These are phyloP conservation scores for Porites australiensis DNA, from an alignment of 64 coral and sea anemone species.

Conservation along the genomic window DNA sequence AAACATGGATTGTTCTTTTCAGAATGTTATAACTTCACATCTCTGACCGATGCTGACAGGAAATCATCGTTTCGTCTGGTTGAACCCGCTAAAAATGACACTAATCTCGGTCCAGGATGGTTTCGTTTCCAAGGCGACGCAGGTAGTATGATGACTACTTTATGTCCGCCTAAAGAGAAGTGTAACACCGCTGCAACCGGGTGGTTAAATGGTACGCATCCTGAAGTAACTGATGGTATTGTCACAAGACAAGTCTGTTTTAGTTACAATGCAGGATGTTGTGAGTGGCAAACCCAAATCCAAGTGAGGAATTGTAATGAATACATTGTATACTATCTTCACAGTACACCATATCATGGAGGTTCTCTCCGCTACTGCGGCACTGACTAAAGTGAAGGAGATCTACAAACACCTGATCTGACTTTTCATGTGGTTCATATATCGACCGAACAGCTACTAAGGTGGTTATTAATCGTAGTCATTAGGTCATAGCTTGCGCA, in stretches of 20 bases:
- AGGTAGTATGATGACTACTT: neutral
- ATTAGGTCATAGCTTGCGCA: too few species aligned
- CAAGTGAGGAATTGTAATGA: neutral
- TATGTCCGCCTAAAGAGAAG: neutral
- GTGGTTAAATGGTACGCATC: neutral
- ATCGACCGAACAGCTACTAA: too few species aligned
- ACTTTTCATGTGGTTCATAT: too few species aligned
- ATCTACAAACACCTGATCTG: too few species aligned
- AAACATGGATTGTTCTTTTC: too few species aligned
- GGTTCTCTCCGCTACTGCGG: too few species aligned
- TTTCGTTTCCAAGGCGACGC: slow-evolving; percentile 5
- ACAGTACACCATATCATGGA: too few species aligned
- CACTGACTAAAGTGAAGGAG: neutral
- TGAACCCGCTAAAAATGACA: neutral
- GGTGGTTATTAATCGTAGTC: too few species aligned
- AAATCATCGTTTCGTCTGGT: neutral
- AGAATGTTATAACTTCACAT: neutral
- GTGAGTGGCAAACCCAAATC: neutral
- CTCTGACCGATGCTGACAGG: neutral
- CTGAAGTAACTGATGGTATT: neutral
- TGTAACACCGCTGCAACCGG: neutral
- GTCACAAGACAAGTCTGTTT: neutral
- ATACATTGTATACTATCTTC: too few species aligned
- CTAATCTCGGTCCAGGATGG: neutral
- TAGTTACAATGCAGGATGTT: neutral